phyloP scores from a whole-genome alignment of 2,888 invertebrate genomes.

The Margaritifera margaritifera region DNA sequence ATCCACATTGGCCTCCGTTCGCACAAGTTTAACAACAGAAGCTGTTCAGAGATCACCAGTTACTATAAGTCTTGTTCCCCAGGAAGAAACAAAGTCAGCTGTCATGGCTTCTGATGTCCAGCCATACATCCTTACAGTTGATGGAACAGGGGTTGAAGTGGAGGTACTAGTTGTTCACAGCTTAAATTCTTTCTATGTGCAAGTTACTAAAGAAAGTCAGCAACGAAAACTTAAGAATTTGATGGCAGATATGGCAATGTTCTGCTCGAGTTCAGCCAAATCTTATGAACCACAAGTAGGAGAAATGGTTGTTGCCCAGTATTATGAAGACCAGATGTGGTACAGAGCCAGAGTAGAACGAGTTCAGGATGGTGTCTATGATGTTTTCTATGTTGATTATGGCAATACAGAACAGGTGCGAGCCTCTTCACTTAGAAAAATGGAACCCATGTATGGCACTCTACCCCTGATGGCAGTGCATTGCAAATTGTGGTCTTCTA shows the following conservation, averaged over 20 bases:
- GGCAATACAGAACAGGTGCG: constrained; percentile 54
- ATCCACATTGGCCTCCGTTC: not conserved
- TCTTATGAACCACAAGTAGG: constrained; percentile 16
- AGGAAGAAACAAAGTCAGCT: constrained; percentile 2
- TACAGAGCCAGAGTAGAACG: constrained; percentile 35
- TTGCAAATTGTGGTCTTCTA: constrained; percentile 33
- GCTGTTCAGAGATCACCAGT: no score
- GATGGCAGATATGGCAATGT: constrained; percentile 20
- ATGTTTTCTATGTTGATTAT: constrained; percentile 66
- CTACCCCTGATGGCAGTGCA: constrained; percentile 44
- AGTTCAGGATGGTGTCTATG: constrained; percentile 26
- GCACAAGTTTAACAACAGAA: no score
- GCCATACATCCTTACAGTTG: constrained; percentile 15
- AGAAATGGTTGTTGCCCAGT: constrained; percentile 33
- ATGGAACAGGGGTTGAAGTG: constrained; percentile 11
- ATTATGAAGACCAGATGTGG: constrained; percentile 25
- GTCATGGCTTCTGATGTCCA: constrained; percentile 23
- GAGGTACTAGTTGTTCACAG: constrained; percentile 10
- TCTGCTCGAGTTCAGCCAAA: constrained; percentile 9
- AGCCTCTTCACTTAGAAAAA: constrained; percentile 29
- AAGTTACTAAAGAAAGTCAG: constrained; percentile 1
- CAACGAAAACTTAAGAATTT: not conserved
- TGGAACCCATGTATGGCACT: constrained; percentile 26
- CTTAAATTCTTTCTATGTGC: constrained; percentile 19
- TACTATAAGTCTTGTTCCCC: no score